Conservation (phyloP, 2,113 vertebrate species). For the Caranx melampygus region DNA sequence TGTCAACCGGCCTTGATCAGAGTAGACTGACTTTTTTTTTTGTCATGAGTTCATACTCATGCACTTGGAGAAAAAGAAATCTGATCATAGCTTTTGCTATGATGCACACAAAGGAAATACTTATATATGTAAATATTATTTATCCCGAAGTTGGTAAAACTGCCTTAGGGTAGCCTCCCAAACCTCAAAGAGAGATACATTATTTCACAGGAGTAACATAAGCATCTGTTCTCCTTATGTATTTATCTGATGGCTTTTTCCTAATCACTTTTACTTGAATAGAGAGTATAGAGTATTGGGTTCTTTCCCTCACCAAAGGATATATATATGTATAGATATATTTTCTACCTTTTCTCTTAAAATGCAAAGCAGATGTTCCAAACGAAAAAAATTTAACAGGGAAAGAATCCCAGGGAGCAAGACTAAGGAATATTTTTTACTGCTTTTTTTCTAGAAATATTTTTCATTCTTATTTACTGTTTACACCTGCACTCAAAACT, state of each 20-base stretch:
- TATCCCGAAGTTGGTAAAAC: conserved; percentile 56
- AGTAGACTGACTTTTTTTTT: conserved; percentile 16
- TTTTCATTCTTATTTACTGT: conserved; percentile 75
- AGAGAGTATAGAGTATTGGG: conserved; percentile 43
- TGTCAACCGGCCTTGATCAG: conserved; percentile 23
- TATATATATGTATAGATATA: conserved; percentile 66
- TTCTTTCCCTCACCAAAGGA: conserved; percentile 75
- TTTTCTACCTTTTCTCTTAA: conserved; percentile 71
- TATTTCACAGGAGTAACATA: conserved; percentile 53
- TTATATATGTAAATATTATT: conserved; percentile 73
- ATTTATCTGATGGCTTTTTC: conserved; percentile 53
- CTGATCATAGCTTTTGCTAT: conserved; percentile 26
- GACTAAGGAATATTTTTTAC: conserved; percentile 73
- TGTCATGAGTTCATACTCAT: conserved; percentile 37
- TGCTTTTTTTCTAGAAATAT: conserved; percentile 70
- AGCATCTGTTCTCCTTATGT: conserved; percentile 44
- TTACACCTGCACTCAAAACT: conserved; percentile 76
- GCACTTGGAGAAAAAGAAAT: conserved; percentile 23
- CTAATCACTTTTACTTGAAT: conserved; percentile 76
- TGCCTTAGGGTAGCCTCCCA: conserved; percentile 49
- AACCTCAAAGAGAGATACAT: conserved; percentile 46
- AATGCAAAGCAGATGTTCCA: conserved; percentile 66
- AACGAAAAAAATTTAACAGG: conserved; percentile 46
- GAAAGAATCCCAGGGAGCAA: conserved; percentile 57
- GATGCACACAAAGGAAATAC: conserved; percentile 37